Evolutionary conservation across 2,888 invertebrate species (phyloP).

Genomic region (Diadegma fenestrale): DNA sequence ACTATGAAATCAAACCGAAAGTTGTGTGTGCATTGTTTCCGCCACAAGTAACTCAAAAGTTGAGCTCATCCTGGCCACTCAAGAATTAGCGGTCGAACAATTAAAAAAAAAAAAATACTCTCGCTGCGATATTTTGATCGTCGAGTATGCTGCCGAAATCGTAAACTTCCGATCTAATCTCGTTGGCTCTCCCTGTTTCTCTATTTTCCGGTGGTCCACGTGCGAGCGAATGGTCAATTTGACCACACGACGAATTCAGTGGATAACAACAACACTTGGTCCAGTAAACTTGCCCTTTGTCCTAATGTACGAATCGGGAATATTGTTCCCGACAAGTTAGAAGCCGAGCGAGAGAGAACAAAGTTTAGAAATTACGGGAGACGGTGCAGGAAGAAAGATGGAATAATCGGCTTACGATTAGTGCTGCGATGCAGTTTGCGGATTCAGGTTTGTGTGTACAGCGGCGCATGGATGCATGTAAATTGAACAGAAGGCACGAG

Average conservation of each 20-base stretch:
- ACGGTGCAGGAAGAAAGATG: not conserved
- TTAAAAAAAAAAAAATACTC: not conserved
- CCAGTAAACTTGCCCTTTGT: not conserved
- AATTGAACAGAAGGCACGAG: not conserved
- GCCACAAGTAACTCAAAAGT: not conserved
- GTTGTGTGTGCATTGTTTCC: not conserved
- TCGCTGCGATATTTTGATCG: not conserved
- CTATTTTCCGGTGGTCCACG: not conserved
- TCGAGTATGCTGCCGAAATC: not conserved
- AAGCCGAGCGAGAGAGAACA: not conserved
- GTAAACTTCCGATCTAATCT: not conserved
- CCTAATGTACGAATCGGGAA: not conserved
- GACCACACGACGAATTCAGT: not conserved
- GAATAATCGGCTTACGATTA: slow-evolving; percentile 58
- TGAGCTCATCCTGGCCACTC: not conserved
- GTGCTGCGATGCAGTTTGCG: slow-evolving; percentile 29
- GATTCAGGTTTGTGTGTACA: not conserved
- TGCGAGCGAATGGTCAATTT: slow-evolving; percentile 5
- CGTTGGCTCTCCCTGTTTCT: not conserved
- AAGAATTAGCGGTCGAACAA: not conserved
- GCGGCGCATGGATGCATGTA: not conserved
- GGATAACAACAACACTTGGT: slow-evolving; percentile 2
- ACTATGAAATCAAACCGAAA: not conserved
- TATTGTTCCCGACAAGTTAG: not conserved
- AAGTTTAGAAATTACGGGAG: slow-evolving; percentile 12